Evolutionary conservation across 2,797 vertebrate species (phyloP).

Genomic region (Pelodytes ibericus): DNA sequence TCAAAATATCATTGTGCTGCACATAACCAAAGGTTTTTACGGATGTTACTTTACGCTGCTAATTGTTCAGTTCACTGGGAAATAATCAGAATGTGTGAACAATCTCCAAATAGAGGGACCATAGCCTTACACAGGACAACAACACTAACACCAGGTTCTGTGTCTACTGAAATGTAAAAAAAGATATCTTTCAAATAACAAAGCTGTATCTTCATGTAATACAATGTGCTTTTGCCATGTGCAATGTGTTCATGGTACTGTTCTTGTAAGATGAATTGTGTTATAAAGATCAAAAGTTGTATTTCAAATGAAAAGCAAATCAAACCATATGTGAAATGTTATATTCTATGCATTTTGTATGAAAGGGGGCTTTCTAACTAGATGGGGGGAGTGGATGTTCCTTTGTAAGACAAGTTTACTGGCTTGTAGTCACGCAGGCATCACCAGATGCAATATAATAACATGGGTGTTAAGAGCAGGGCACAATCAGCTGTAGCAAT

Average conservation of each 20-base stretch:
- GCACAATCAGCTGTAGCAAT: constrained; percentile 19
- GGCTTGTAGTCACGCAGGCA: constrained; percentile 22
- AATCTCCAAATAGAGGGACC: too few relatives aligned
- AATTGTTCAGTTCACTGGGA: not conserved
- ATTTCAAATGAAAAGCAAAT: constrained; percentile 35
- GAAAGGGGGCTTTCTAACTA: constrained; percentile 12
- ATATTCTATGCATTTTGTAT: not conserved
- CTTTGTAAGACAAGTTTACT: constrained; percentile 20
- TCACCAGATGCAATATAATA: constrained; percentile 43
- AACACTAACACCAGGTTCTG: too few relatives aligned
- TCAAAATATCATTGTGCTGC: too few relatives aligned
- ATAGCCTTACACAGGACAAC: too few relatives aligned
- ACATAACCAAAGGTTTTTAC: too few relatives aligned
- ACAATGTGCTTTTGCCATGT: not conserved
- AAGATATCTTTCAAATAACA: too few relatives aligned
- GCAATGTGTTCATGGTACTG: not conserved
- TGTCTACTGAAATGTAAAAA: too few relatives aligned
- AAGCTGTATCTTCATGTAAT: too few relatives aligned
- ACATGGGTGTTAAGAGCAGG: constrained; percentile 4
- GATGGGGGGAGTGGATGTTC: not conserved
- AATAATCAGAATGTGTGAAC: not conserved
- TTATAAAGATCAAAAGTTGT: constrained; percentile 31
- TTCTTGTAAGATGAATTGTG: not conserved
- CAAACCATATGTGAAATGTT: not conserved
- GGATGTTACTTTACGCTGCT: too few relatives aligned